Percentiles rank a stretch among this genome's conserved stretches.
Conservation (phyloP, 2,113 vertebrate species). For the Anolis carolinensis region DNA sequence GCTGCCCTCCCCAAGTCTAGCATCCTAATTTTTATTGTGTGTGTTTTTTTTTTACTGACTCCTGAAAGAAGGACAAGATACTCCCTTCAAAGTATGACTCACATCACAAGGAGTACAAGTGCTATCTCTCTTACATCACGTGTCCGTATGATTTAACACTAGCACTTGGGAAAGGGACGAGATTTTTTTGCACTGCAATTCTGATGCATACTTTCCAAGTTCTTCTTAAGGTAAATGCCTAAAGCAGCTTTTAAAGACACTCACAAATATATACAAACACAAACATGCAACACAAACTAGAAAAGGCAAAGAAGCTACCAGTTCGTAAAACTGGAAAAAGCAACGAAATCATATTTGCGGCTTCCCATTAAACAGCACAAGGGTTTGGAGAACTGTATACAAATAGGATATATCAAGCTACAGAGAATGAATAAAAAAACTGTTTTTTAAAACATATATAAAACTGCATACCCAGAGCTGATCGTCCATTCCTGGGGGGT, state of each 20-base stretch:
- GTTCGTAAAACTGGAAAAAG: background rate
- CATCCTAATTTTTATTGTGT: background rate
- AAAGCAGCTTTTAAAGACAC: too few relatives aligned
- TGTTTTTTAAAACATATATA: too few relatives aligned
- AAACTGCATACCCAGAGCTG: conserved; percentile 89
- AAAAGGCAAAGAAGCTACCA: conserved; percentile 27
- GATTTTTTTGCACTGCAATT: too few relatives aligned
- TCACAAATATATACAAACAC: background rate
- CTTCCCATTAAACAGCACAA: background rate
- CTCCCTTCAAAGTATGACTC: background rate
- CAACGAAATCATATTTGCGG: background rate
- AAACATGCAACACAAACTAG: background rate
- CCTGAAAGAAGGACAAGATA: background rate
- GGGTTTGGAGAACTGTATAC: background rate
- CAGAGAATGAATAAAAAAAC: conserved; percentile 16
- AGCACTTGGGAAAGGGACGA: too few relatives aligned
- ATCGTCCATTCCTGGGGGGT: conserved; percentile 96
- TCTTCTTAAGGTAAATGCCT: too few relatives aligned
- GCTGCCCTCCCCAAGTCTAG: background rate
- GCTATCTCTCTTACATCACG: background rate
- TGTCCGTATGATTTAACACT: background rate
- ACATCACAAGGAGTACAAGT: background rate
- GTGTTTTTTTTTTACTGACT: background rate
- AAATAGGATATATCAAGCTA: conserved; percentile 13
- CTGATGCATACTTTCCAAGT: background rate